These are phyloP conservation scores for Trichomalopsis sarcophagae DNA, from an alignment of 1,140 invertebrate species.

Conservation along the genomic window DNA sequence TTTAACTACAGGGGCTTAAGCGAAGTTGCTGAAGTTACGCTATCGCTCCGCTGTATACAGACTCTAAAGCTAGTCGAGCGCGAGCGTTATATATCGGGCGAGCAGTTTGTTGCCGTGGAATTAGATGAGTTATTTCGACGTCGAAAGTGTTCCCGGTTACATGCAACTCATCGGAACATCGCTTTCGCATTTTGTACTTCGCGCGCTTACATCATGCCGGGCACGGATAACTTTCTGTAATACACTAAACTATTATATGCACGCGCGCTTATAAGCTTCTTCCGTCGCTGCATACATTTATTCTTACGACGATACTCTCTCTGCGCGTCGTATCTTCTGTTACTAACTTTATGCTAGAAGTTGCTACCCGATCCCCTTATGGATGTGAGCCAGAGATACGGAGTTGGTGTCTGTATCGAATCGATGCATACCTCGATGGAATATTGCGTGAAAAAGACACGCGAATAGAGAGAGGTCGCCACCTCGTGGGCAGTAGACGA, in stretches of 20 bases:
- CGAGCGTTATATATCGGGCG: neutral
- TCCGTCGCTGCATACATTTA: neutral
- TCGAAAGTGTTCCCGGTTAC: neutral
- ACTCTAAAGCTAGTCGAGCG: neutral
- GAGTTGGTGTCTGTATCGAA: too few species aligned
- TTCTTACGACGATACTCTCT: too few species aligned
- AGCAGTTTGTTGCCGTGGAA: neutral
- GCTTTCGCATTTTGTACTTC: neutral
- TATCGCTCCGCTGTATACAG: neutral
- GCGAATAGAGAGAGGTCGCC: conserved; percentile 20
- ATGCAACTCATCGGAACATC: neutral
- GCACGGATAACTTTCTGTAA: neutral
- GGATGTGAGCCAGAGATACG: too few species aligned
- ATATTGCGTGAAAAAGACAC: too few species aligned
- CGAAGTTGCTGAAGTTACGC: neutral
- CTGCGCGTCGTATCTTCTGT: neutral
- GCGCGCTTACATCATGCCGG: neutral
- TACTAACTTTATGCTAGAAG: neutral
- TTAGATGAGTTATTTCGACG: conserved; percentile 6
- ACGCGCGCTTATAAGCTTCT: neutral
- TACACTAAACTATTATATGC: neutral
- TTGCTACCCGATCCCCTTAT: neutral
- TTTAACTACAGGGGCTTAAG: neutral
- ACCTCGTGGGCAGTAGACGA: conserved; percentile 19
- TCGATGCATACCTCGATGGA: too few species aligned